Base-by-base conservation (phyloP, 2,113 vertebrate genomes). In the Probosciger aterrimus region DNA sequence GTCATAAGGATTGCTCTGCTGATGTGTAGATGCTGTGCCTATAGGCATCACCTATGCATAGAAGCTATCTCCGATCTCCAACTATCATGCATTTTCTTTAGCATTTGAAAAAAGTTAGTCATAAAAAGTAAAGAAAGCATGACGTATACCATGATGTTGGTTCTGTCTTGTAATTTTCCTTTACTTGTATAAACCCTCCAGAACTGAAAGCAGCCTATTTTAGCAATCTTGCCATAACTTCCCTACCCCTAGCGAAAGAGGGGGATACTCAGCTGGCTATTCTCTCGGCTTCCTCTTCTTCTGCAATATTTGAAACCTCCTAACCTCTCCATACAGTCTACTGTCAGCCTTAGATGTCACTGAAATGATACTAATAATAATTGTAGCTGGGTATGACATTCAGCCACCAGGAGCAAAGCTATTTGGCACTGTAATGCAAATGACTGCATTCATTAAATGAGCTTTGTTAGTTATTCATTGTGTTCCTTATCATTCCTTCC, bases 391-490 rank as follows among this genome's bases (percentile, higher is more conserved):
- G 62, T 93, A 86, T 76, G 90, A 85, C 46, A 79, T 63, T 82
- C 92, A 95, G 84, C 81, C 76, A 70, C 82, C 73, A 96, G 94
- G 44, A 98, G 97, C 96, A 81, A 94, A 97, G 98, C 97, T 98
- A 97, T 98, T 98, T 97, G 93, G 97, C n/a, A 90, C 92, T 91
- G 94, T 85, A 96, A 98, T 98, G 98, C 97, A 98, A 98, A 98
- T 98, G 95, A 97, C 92, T 97, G 96, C 92, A 97, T 98, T 98
- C 97, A 97, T 97, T 97, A 97, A 96, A 97, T 37, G 73, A 97
- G 98, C 98, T 98, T 98, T 98, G 97, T 98, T 98, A 97, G 97
- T 96, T 98, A 97, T 98, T 97, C 98, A 98, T 98, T 98, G 98
- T 98, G 97, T 59, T 96, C 89, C 98, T 98, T 98, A 98, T 98